phyloP scores from a whole-genome alignment of 2,797 vertebrate species.

The Craterocephalus amniculus region DNA sequence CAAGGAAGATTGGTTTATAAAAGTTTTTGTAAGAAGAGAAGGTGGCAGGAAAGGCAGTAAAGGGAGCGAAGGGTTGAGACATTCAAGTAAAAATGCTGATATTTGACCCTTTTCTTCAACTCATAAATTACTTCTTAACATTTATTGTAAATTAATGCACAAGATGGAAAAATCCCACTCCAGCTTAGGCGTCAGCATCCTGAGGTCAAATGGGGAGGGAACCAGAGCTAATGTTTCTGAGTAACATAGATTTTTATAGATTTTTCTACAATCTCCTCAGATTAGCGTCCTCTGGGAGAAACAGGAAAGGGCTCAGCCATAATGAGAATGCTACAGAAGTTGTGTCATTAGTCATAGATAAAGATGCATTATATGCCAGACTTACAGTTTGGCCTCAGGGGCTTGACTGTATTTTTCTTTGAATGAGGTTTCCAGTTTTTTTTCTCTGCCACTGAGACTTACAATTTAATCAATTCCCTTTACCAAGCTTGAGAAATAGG shows the following conservation, averaged over 20 bases:
- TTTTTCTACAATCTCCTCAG: slow-evolving; percentile 44
- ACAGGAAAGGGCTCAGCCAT: slow-evolving; percentile 22
- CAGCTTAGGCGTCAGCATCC: slow-evolving; percentile 40
- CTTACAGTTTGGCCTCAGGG: slow-evolving; percentile 61
- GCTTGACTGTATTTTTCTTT: slow-evolving; percentile 57
- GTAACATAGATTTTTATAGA: slow-evolving; percentile 35
- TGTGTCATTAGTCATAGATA: slow-evolving; percentile 71
- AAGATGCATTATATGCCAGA: slow-evolving; percentile 69
- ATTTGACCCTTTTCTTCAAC: too few relatives aligned
- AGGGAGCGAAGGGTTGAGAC: slow-evolving; percentile 9
- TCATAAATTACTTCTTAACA: slow-evolving; percentile 18
- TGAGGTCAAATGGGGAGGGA: slow-evolving; percentile 30
- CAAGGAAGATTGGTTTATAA: slow-evolving; percentile 58
- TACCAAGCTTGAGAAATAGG: slow-evolving; percentile 65
- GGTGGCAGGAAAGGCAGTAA: background rate
- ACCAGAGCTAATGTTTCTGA: slow-evolving; percentile 22
- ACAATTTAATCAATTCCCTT: slow-evolving; percentile 76
- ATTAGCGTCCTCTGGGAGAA: slow-evolving; percentile 48
- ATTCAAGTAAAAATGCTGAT: too few relatives aligned
- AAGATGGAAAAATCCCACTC: slow-evolving; percentile 35
- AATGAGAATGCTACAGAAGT: slow-evolving; percentile 58
- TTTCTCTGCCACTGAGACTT: slow-evolving; percentile 49
- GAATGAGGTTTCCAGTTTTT: slow-evolving; percentile 41
- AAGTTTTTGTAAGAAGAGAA: slow-evolving; percentile 21
- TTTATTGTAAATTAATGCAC: slow-evolving; percentile 41